These are phyloP conservation scores for Dolichotis patagonum DNA, from an alignment of 2,113 vertebrate genomes.

Conservation along the genomic window DNA sequence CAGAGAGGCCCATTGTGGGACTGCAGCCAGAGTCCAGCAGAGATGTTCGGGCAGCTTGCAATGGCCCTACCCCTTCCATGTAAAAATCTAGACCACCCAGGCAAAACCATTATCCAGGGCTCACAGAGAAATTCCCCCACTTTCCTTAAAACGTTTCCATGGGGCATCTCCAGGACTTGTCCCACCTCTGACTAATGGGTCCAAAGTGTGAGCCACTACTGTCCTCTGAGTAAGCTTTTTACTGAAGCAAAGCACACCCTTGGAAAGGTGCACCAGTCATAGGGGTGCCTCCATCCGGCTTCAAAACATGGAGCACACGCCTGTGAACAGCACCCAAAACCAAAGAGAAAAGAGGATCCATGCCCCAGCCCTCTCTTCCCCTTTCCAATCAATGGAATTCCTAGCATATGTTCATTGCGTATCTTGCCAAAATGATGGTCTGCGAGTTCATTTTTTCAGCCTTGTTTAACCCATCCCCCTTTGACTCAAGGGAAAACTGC, in stretches of 20 bases:
- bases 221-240: conserved; percentile 16
- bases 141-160: background rate
- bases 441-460: background rate
- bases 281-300: background rate
- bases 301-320: background rate
- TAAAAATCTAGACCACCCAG: background rate
- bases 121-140: background rate
- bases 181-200: background rate
- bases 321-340: background rate
- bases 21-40: background rate
- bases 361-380: too few relatives aligned
- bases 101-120: background rate
- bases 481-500: conserved; percentile 29
- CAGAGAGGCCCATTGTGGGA: background rate
- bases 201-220: background rate
- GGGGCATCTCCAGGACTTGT: background rate
- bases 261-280: background rate
- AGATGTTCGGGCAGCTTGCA: background rate
- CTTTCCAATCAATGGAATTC: background rate
- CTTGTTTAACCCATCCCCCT: conserved; percentile 39
- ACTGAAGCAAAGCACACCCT: background rate
- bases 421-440: conserved; percentile 36
- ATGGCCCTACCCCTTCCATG: background rate
- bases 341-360: background rate
- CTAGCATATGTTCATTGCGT: background rate